Evolutionary conservation across 2,888 invertebrate genomes (phyloP), one percentile per base, ranked within the genome.

Genomic region (Tanytarsus gracilentus): DNA sequence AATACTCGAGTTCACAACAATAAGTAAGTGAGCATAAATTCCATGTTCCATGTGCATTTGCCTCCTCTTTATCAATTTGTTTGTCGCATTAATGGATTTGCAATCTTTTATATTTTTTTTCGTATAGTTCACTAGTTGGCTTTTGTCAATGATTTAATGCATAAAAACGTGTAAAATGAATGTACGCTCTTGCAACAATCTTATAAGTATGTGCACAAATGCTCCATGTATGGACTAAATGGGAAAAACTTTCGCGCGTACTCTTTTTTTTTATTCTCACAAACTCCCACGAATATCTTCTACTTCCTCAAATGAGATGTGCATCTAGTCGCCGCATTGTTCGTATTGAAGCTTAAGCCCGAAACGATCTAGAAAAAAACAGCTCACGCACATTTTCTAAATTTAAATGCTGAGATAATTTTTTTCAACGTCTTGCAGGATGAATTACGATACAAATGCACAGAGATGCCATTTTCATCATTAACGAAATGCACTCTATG

Each of bases 51-150:
- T 33, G 40, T 40, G 55, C 14, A 33, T 39, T n/a, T n/a, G n/a
- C n/a, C n/a, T n/a, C n/a, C n/a, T n/a, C 21, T 58, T 48, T 48
- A 48, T 58, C 58, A 58, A 58, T 58, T 58, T 58, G 58, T 44
- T 29, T 58, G 29, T 58, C 40, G 14, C 55, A 55, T 23, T 40
- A 53, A 33, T 53, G 53, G 33, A 33, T 53, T 53, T 53, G 33
- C 53, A 7, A 36, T 53, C 16, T 44, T 16, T 44, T 18, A 21
- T 5, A 44, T 18, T 9, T 21, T 21, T 36, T 36, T 2, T 2
- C n/a, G n/a, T n/a, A n/a, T n/a, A n/a, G n/a, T n/a, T n/a, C n/a
- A n/a, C n/a, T n/a, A n/a, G n/a, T n/a, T n/a, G n/a, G n/a, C n/a
- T n/a, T n/a, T n/a, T 36, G 36, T 53, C 11, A 33, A 26, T 53